A percentile compares a stretch with the other conserved stretches of the same genome.
Evolutionary conservation across 2,113 vertebrate genomes (phyloP).

Genomic region (Nibea coibor): DNA sequence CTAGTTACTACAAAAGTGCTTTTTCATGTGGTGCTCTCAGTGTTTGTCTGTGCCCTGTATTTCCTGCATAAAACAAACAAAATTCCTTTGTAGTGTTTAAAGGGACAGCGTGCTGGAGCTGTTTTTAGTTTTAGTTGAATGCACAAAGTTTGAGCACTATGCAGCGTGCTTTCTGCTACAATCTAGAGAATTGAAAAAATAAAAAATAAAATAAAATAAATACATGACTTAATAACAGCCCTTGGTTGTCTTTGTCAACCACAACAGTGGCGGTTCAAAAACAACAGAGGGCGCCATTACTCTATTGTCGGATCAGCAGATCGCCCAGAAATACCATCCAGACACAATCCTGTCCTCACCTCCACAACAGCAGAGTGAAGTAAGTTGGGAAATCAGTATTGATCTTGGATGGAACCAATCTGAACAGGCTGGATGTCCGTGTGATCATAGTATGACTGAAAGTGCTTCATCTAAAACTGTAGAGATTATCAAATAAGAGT

Average conservation of each 20-base stretch:
- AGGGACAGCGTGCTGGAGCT: too few relatives aligned
- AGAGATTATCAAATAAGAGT: not conserved
- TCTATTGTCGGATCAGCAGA: conserved; percentile 30
- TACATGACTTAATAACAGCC: not conserved
- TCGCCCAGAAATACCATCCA: conserved; percentile 13
- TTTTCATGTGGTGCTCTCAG: not conserved
- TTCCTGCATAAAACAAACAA: not conserved
- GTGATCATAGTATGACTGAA: not conserved
- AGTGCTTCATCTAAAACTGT: not conserved
- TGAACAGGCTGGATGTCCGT: not conserved
- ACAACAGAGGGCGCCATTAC: conserved; percentile 71
- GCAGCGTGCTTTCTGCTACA: not conserved
- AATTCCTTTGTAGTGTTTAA: not conserved
- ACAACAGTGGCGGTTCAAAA: not conserved
- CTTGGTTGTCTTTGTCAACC: not conserved
- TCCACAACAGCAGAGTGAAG: not conserved
- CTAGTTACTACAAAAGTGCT: not conserved
- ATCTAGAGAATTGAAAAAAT: not conserved
- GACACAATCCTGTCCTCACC: not conserved
- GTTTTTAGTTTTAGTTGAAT: not conserved
- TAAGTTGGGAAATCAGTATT: not conserved
- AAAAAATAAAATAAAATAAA: not conserved
- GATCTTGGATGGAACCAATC: conserved; percentile 5
- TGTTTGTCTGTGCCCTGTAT: not conserved
- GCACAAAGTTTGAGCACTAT: not conserved